Conservation (phyloP, 2,888 invertebrate genomes). For the Cheilosia vulpina region DNA sequence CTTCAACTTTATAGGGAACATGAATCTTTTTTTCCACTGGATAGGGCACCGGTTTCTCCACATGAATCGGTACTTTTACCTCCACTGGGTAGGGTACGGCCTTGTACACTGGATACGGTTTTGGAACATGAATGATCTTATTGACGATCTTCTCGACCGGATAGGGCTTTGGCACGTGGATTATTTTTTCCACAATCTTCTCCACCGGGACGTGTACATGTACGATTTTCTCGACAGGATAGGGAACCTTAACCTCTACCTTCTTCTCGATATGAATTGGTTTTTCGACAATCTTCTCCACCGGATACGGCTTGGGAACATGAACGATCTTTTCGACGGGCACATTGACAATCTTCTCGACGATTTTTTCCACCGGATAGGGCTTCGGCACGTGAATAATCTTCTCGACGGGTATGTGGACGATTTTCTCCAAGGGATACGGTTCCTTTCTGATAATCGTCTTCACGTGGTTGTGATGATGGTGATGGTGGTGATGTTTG, state of each 20-base stretch:
- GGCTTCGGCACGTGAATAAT: conserved; percentile 86
- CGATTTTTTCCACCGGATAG: conserved; percentile 84
- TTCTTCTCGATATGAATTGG: conserved; percentile 84
- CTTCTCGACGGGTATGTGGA: conserved; percentile 84
- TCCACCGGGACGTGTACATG: conserved; percentile 82
- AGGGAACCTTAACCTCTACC: conserved; percentile 82
- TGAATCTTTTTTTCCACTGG: conserved; percentile 79
- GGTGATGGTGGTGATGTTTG: conserved; percentile 87
- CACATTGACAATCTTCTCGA: conserved; percentile 79
- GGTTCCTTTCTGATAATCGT: conserved; percentile 86
- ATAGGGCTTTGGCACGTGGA: conserved; percentile 84
- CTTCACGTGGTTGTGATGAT: conserved; percentile 87
- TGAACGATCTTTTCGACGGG: conserved; percentile 82
- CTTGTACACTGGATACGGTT: conserved; percentile 83
- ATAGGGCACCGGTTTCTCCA: conserved; percentile 77
- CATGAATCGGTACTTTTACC: conserved; percentile 82
- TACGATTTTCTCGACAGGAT: conserved; percentile 77
- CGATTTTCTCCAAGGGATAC: conserved; percentile 84
- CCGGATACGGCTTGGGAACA: conserved; percentile 80
- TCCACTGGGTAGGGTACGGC: conserved; percentile 81
- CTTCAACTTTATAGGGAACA: conserved; percentile 80
- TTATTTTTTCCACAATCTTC: conserved; percentile 80
- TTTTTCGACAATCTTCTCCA: conserved; percentile 82
- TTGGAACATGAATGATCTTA: conserved; percentile 84
- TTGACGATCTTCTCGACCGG: conserved; percentile 77